Evolutionary conservation across 2,888 invertebrate species (phyloP), one percentile per base, ranked within the genome.

Genomic region (Hartigia nigra): DNA sequence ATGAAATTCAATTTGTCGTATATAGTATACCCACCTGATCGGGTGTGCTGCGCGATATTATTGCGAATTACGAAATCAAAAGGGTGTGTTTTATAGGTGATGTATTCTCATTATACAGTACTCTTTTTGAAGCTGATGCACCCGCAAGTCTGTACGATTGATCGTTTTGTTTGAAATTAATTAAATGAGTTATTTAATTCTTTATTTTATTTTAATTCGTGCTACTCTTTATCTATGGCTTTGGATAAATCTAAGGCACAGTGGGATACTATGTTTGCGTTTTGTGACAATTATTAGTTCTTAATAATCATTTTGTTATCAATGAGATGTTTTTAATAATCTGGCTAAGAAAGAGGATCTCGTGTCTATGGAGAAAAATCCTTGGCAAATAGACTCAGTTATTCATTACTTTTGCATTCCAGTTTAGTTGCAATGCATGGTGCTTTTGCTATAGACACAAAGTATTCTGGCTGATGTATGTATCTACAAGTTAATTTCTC

Each of bases 1-100:
- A 72, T 74, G 72, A 78, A 81, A 74, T 75, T 76, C 77, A 31
- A 31, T 32, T 72, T 34, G 31, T 72, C 32, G 72, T 55, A 55
- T 55, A 55, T 55, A 55, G 55, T 23, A 55, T 55, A 55, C 23
- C 55, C 55, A 55, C 23, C 55, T 55, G 55, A 55, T 55, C 55
- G 55, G 55, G 55, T 23, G 55, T 55, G 55, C 55, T 55, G 55
- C 55, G 55, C 55, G 55, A 55, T 55, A 55, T 55, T 55, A 55
- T 55, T 55, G 55, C 55, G 55, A 55, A 55, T 55, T 55, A 55
- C 55, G 55, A 55, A 55, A 55, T 55, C 55, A 23, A 55, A 55
- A 55, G 55, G 55, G 55, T 55, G 55, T 55, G 55, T 55, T 55
- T 55, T 55, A 1, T 23, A 55, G 55, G 55, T 55, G 55, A 23